Evolutionary conservation across 2,797 vertebrate species (phyloP), one percentile per base, ranked within the genome.

Genomic region (Poecile montanus): DNA sequence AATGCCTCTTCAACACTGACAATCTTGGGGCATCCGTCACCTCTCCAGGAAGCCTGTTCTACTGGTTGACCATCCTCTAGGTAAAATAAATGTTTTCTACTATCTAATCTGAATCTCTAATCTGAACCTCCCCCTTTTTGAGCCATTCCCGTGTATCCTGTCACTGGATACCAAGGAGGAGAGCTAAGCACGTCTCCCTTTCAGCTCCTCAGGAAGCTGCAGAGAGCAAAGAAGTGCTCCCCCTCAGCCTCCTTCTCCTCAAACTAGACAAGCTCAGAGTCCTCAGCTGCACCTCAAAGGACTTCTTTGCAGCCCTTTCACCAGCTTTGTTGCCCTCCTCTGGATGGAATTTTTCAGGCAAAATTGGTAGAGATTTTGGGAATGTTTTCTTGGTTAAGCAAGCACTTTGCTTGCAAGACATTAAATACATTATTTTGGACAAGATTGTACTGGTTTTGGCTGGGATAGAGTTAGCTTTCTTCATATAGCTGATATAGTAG

Each of bases 151-250:
- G 11, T 7, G 21, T 61, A 10, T 67, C 12, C 26, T 74, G 5
- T 5, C 15, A 16, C 12, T 23, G 22, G 12, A 22, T 36, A 32
- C 18, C 18, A 23, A 3, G 17, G 4, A 47, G 3, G 7, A 74
- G 19, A 65, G 7, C 7, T 42, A 15, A 16, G 16, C 9, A 48
- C 0, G 0, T 16, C 18, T 56, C 6, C 6, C 44, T 6, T 50
- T 74, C 13, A 4, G 4, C 4, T 56, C 2, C 0, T 22, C 30
- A 27, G 19, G 18, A 62, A 62, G 9, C 16, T 30, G 7, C 5
- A 47, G 30, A 56, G 19, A 61, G 6, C 26, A 54, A 54, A 45
- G 47, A 27, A 61, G 12, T 32, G 6, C 2, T 36, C 38, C 5
- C 19, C 26, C 26, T 68, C 27, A 68, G 13, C 9, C 26, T 40